Evolutionary conservation across 2,113 vertebrate species (phyloP), one percentile per base, ranked within the genome.

Genomic region (Cynocephalus volans): DNA sequence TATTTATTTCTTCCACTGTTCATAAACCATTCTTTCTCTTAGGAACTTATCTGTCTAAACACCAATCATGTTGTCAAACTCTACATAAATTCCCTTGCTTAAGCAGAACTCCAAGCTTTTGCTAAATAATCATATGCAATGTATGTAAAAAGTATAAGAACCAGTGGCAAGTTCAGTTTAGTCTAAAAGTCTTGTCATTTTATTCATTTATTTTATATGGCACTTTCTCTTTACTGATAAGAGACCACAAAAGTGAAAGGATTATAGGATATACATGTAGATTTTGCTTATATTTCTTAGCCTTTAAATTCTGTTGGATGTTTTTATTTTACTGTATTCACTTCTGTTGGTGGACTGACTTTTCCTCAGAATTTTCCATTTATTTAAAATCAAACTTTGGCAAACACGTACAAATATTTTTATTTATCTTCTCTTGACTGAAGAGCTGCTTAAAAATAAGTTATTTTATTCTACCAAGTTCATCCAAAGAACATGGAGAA

Each of bases 361-460:
- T 89, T 56, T 21, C 58, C 48, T 33, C 83, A 82, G 33, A 77
- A 58, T 50, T 90, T 93, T 93, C 75, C 8, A n/a, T 72, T 95
- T 62, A 70, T 26, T 91, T 88, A 72, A 96, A 94, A 83, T 82
- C 31, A 60, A 83, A 24, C 83, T 91, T 92, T 93, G 75, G 12
- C 50, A 65, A 82, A 79, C 7, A 19, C 15, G 73, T 92, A 11
- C 5, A 73, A 58, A 15, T 67, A 33, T 33, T 69, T 83, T 67
- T 73, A 31, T 76, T 69, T 62, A 9, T 76, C 19, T 93, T 82
- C 64, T 52, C 21, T 48, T 76, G 26, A 75, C 65, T 23, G 24
- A 94, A 95, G 24, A 21, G 31, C 18, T 64, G 2, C 28, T 89
- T 95, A 54, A 82, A 80, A 62, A n/a, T 72, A 31, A 15, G 6